Evolutionary conservation across 1,140 invertebrate genomes (phyloP), one percentile per base, ranked within the genome.

Genomic region (Limonius californicus): DNA sequence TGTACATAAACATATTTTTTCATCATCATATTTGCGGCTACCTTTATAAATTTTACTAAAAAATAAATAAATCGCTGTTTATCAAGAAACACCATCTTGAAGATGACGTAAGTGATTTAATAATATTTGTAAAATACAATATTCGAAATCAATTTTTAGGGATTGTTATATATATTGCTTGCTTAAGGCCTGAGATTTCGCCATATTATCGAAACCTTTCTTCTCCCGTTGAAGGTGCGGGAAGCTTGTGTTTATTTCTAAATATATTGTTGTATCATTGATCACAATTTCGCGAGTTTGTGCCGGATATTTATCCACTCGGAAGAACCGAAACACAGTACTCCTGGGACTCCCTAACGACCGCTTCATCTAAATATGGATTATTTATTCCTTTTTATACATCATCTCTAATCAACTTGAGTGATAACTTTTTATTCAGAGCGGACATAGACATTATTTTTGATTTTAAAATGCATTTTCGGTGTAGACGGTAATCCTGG

Each of bases 301-400:
- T 55, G 53, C 21, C 19, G 53, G 60, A 61, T 61, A 61, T 61
- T 68, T 68, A 68, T 63, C 45, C 64, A 43, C 45, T 62, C 65
- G 55, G 62, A 66, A 61, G 58, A 64, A 42, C 58, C 59, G 57
- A 66, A 56, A 61, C 59, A 66, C 62, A 54, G 64, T 61, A 66
- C 67, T 63, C 65, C 27, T 27, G 67, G 54, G 68, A 66, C 35
- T 50, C 64, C 64, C 68, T 68, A 70, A 70, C 68, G 68, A 68
- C 66, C 66, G 66, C 61, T 70, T 70, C 68, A 70, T 70, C 68
- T 68, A 64, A 70, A 70, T 66, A 63, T 63, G 64, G 68, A 70
- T 70, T 70, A 70, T 68, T 70, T 70, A 70, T 70, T 70, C 68
- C 63, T 70, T 62, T 67, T 68, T 70, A 61, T 59, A 62, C 68